A percentile compares a stretch with the other conserved stretches of the same genome.
Evolutionary conservation across 2,888 invertebrate genomes (phyloP).

Genomic region (Autographa gamma): DNA sequence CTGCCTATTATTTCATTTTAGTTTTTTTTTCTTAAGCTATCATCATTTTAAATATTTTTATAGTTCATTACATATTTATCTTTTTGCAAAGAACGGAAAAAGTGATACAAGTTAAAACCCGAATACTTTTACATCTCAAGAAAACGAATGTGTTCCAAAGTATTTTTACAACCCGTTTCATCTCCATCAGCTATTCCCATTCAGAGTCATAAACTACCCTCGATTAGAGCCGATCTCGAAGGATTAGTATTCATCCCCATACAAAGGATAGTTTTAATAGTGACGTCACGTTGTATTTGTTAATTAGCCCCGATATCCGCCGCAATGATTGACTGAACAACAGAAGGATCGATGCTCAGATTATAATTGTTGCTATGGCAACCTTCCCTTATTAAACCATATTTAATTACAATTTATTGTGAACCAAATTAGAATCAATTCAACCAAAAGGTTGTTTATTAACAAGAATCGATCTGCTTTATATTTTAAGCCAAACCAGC

Average conservation of each 20-base stretch:
- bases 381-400: background rate
- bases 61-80: too few species aligned
- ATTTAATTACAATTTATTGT: background rate
- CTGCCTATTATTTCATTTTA: too few species aligned
- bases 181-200: background rate
- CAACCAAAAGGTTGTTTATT: too few species aligned
- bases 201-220: background rate
- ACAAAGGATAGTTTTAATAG: conserved; percentile 43
- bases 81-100: too few species aligned
- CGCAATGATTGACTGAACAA: conserved; percentile 47
- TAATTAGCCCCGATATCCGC: conserved; percentile 45
- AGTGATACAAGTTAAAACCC: background rate
- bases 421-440: too few species aligned
- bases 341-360: conserved; percentile 34
- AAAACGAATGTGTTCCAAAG: background rate
- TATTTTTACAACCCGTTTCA: background rate
- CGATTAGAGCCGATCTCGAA: conserved; percentile 9
- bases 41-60: too few species aligned
- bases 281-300: conserved; percentile 51
- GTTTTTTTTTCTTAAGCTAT: too few species aligned
- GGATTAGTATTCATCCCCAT: conserved; percentile 46
- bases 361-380: conserved; percentile 20
- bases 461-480: too few species aligned
- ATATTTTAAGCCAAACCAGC: too few species aligned
- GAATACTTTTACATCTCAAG: background rate